phyloP scores from a whole-genome alignment of 2,888 invertebrate genomes.

The Morinoia aosen region DNA sequence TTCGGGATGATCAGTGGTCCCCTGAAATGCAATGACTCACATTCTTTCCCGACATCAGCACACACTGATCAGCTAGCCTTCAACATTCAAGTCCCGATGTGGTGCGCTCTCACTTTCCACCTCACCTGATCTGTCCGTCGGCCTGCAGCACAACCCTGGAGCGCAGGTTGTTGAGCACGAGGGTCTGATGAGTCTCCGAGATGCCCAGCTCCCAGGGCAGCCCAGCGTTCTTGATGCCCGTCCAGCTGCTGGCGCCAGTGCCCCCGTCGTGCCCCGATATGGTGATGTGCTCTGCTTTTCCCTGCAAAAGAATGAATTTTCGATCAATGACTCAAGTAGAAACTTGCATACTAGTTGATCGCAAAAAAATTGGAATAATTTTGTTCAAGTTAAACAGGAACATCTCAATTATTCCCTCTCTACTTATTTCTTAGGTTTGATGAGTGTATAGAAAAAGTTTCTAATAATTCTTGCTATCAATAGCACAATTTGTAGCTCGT shows the following conservation, averaged over 20 bases:
- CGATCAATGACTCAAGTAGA: neutral
- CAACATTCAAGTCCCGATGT: neutral
- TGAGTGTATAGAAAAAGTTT: neutral
- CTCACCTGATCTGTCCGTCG: constrained; percentile 81
- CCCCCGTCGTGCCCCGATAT: constrained; percentile 99
- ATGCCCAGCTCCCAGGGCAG: constrained; percentile 98
- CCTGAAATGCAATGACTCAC: neutral
- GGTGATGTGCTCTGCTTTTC: constrained; percentile 98
- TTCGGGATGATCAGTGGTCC: neutral
- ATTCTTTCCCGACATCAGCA: neutral
- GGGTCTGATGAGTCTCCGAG: constrained; percentile 97
- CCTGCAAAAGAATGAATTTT: constrained; percentile 74
- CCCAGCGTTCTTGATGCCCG: constrained; percentile 97
- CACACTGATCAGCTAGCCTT: neutral
- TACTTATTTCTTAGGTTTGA: neutral
- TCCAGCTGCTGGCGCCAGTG: constrained; percentile 99
- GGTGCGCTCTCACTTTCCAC: neutral
- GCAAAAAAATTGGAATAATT: neutral
- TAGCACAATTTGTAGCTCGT: neutral
- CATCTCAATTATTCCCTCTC: neutral
- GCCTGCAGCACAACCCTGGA: constrained; percentile 96
- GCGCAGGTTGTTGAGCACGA: constrained; percentile 91
- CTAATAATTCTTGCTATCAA: neutral
- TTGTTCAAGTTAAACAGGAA: neutral
- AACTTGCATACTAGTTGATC: neutral